Evolutionary conservation across 1,140 invertebrate species (phyloP), one percentile per base, ranked within the genome.

Genomic region (Akabosia matsudoensis): DNA sequence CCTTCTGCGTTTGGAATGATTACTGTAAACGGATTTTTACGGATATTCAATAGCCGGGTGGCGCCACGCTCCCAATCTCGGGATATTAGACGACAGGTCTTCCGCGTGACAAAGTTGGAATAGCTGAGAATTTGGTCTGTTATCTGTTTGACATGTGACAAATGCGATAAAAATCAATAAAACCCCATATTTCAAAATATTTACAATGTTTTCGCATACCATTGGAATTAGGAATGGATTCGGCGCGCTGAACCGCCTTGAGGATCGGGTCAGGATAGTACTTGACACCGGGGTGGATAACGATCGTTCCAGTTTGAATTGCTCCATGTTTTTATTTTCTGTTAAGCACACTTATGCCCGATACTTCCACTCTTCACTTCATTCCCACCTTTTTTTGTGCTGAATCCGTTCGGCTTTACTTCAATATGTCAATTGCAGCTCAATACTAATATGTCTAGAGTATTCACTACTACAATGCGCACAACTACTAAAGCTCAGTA

Each of bases 191-290:
- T 7, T 18, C 18, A 61, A 61, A 61, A 31, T 31, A 16, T 10
- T 61, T 67, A 67, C 13, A 67, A 67, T 3, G 22, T 28, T 30
- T 67, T 67, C 24, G 31, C 61, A 16, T 31, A 67, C 61, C 61
- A 67, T 67, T 31, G 61, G 61, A 7, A 67, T 67, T 30, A 67
- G 31, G 31, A 67, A 67, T n/a, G 61, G 61, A 67, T 67, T 67
- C 31, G 61, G 61, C 3, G 61, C 28, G 31, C 24, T 30, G 22
- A 30, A 10, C 31, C 61, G 24, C 31, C 61, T 67, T 30, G 10
- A 7, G 7, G 28, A 24, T 22, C 7, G 61, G 14, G 10, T 13
- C 54, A 67, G 31, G 24, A 56, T 4, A 18, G 7, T 45, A 10
- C 37, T 7, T 45, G 37, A 18, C 37, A 45, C 7, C 37, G 37